phyloP scores from a whole-genome alignment of 2,113 vertebrate species.

The Dipodomys merriami region DNA sequence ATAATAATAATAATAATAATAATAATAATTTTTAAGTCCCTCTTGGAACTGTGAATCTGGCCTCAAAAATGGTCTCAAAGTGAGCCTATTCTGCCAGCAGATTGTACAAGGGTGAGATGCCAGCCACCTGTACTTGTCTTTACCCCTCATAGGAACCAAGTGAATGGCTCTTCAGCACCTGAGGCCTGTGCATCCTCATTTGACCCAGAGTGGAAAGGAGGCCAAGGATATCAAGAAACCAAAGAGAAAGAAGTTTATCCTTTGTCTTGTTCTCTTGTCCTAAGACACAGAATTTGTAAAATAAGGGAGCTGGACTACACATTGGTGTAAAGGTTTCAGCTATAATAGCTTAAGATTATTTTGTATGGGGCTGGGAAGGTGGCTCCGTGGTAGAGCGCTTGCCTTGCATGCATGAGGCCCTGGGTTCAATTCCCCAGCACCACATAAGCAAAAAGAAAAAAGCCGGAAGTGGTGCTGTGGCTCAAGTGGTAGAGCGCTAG shows the following conservation, averaged over 20 bases:
- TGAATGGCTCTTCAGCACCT: constrained; percentile 41
- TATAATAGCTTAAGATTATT: constrained; percentile 28
- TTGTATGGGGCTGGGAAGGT: no score
- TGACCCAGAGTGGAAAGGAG: constrained; percentile 27
- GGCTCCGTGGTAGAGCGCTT: no score
- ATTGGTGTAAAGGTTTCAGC: constrained; percentile 29
- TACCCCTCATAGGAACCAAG: neutral
- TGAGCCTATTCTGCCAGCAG: constrained; percentile 13
- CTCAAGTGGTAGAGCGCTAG: no score
- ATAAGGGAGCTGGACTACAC: constrained; percentile 5
- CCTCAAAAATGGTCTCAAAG: constrained; percentile 31
- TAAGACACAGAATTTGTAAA: constrained; percentile 43
- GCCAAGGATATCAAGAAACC: constrained; percentile 31
- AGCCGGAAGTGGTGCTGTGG: no score
- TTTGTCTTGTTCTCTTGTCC: constrained; percentile 10
- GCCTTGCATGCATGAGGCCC: no score
- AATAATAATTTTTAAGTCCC: no score
- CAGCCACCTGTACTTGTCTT: neutral
- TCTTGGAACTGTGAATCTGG: neutral
- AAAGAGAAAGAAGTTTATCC: constrained; percentile 28
- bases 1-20: no score
- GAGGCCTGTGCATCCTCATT: neutral
- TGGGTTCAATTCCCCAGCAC: no score
- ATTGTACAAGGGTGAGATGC: neutral
- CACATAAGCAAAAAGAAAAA: no score